phyloP scores from a whole-genome alignment of 1,140 invertebrate species.

The Galleria mellonella region DNA sequence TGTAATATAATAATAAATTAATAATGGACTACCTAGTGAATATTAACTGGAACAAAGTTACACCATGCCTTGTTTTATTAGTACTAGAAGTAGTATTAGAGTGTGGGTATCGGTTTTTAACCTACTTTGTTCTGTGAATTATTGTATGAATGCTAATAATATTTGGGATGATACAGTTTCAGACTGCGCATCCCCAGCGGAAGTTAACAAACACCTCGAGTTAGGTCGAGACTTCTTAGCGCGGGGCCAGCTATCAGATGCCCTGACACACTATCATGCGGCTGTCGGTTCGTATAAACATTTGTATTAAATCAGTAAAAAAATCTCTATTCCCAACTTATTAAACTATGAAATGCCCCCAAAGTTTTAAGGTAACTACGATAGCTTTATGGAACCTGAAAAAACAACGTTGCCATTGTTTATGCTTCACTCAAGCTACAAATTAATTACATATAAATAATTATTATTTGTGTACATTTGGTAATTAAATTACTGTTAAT shows the following conservation, averaged over 20 bases:
- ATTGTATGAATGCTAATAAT: neutral
- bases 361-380: too few species aligned
- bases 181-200: conserved; percentile 79
- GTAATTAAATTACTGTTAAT: too few species aligned
- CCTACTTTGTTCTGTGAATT: conserved; percentile 15
- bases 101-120: conserved; percentile 51
- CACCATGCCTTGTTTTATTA: conserved; percentile 70
- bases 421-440: too few species aligned
- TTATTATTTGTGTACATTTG: too few species aligned
- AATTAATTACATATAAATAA: too few species aligned
- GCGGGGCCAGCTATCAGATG: conserved; percentile 95
- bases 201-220: conserved; percentile 95
- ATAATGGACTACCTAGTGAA: conserved; percentile 65
- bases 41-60: conserved; percentile 71
- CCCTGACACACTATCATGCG: conserved; percentile 97
- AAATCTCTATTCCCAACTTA: neutral
- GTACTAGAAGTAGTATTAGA: conserved; percentile 69
- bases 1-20: conserved; percentile 37
- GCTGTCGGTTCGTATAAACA: conserved; percentile 88
- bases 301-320: neutral
- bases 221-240: conserved; percentile 93
- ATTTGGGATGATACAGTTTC: conserved; percentile 67
- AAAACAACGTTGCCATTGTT: too few species aligned
- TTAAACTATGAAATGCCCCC: neutral
- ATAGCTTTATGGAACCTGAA: too few species aligned